Evolutionary conservation across 2,888 invertebrate genomes (phyloP).

Genomic region (Erebia palarica): DNA sequence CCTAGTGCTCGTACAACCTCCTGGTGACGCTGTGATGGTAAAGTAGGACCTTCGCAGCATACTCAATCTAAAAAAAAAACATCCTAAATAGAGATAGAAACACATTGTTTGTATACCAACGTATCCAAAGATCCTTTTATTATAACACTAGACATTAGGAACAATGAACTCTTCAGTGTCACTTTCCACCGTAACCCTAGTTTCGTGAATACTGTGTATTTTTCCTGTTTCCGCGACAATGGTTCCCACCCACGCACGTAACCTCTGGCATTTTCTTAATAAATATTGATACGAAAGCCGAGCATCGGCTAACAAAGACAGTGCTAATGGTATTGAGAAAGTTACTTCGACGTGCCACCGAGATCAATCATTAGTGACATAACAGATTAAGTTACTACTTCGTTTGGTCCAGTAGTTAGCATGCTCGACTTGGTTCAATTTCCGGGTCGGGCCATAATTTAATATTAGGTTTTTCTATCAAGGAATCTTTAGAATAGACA

Average conservation of each 20-base stretch:
- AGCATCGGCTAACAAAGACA: not conserved
- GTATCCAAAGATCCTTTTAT: not conserved
- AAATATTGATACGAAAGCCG: conserved; percentile 12
- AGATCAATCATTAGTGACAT: not conserved
- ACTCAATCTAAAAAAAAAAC: no score
- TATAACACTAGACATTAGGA: not conserved
- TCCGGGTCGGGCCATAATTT: no score
- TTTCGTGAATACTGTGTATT: not conserved
- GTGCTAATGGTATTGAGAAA: conserved; percentile 4
- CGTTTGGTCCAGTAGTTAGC: no score
- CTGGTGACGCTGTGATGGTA: no score
- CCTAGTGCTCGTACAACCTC: no score
- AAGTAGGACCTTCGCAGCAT: no score
- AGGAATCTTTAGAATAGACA: no score
- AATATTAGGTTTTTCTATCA: no score
- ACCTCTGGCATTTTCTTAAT: conserved; percentile 8
- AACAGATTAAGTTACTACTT: not conserved
- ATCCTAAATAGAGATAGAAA: not conserved
- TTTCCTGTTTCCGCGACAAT: conserved; percentile 3
- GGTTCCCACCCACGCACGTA: not conserved
- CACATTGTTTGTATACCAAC: not conserved
- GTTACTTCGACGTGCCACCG: not conserved
- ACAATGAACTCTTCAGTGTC: conserved; percentile 5
- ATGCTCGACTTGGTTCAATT: no score
- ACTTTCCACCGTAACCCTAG: not conserved